Conservation (phyloP, 2,113 vertebrate species). For the Gnathonemus longibarbis region DNA sequence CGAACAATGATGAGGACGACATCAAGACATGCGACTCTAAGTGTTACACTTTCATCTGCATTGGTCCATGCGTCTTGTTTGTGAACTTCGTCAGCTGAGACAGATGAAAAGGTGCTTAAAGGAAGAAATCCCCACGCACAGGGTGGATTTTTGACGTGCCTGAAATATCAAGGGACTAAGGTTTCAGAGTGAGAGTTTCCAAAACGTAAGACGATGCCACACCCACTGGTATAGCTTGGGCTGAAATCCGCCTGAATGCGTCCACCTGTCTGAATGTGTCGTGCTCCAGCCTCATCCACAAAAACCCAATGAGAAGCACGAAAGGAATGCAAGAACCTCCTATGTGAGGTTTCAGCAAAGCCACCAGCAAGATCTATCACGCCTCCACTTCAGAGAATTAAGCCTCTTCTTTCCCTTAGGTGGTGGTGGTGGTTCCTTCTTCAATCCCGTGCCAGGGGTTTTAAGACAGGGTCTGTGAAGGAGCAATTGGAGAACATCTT, state of each 20-base stretch:
- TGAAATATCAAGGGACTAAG: neutral
- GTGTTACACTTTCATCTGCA: neutral
- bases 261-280: neutral
- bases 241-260: neutral
- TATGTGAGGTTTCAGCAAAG: neutral
- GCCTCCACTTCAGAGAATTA: constrained; percentile 3
- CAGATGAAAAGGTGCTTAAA: neutral
- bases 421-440: neutral
- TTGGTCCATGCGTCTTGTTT: neutral
- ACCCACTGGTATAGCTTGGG: neutral
- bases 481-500: neutral
- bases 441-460: neutral
- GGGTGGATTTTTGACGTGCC: neutral
- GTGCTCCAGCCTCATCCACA: neutral
- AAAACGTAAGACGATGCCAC: neutral
- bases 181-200: neutral
- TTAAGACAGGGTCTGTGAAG: neutral
- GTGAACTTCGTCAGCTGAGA: neutral
- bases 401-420: neutral
- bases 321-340: neutral
- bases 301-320: neutral
- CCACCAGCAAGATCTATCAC: neutral
- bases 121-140: neutral
- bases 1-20: neutral
- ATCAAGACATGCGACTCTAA: neutral